Conservation (phyloP, 2,113 vertebrate species). For the Hydrolagus affinis region DNA sequence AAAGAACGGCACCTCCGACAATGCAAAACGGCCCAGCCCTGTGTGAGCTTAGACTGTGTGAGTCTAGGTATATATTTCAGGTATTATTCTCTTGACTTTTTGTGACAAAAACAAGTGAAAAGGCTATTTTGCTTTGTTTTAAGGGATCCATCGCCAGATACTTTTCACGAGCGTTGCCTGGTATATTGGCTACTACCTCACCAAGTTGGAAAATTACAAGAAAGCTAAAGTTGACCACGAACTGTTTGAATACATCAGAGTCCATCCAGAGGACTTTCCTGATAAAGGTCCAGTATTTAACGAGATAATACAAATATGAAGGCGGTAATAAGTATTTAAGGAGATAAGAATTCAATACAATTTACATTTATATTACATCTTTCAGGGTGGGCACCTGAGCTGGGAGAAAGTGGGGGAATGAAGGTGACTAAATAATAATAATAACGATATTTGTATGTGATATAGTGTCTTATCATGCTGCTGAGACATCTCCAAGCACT, state of each 20-base stretch:
- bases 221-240: constrained; percentile 66
- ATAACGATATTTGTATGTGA: too few relatives aligned
- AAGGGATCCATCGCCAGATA: constrained; percentile 79
- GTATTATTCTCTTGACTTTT: not conserved
- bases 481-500: too few relatives aligned
- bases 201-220: constrained; percentile 59
- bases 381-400: too few relatives aligned
- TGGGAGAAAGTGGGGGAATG: too few relatives aligned
- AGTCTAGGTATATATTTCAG: not conserved
- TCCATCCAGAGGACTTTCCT: constrained; percentile 65
- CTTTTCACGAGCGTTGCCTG: constrained; percentile 59
- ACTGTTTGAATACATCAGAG: constrained; percentile 61
- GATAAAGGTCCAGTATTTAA: constrained; percentile 49
- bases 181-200: constrained; percentile 70
- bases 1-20: too few relatives aligned
- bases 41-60: too few relatives aligned
- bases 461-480: too few relatives aligned
- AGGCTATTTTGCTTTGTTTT: constrained; percentile 13
- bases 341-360: too few relatives aligned
- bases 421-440: too few relatives aligned
- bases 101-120: not conserved
- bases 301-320: not conserved
- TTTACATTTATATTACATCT: too few relatives aligned
- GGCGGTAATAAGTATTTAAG: not conserved
- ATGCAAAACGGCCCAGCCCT: too few relatives aligned